Evolutionary conservation across 2,113 vertebrate species (phyloP).

Genomic region (Tragelaphus strepsiceros): DNA sequence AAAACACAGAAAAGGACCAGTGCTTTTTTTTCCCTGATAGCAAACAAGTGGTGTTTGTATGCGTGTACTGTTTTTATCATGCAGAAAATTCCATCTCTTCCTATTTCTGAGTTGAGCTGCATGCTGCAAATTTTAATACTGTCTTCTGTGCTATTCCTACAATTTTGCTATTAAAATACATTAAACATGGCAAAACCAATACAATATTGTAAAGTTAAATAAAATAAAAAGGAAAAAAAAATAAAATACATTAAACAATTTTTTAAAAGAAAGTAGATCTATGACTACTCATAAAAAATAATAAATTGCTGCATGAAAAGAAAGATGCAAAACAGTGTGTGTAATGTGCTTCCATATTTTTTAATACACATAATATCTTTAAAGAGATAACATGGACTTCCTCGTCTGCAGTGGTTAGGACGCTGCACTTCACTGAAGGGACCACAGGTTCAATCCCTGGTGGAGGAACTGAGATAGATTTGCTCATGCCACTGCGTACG

Average conservation of each 20-base stretch:
- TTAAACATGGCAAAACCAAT: conserved; percentile 59
- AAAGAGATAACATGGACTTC: not conserved
- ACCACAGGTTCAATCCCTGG: not conserved
- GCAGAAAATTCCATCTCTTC: conserved; percentile 78
- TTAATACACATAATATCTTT: not conserved
- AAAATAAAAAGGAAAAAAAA: no score
- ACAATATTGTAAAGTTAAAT: no score
- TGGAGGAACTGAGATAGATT: not conserved
- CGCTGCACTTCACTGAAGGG: not conserved
- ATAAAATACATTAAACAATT: conserved; percentile 80
- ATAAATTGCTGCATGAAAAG: not conserved
- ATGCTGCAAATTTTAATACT: conserved; percentile 78
- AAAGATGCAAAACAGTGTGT: rapidly evolving
- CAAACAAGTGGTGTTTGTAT: conserved; percentile 78
- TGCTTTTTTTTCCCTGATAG: conserved; percentile 75
- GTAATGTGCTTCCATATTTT: not conserved
- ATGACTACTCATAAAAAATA: not conserved
- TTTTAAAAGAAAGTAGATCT: not conserved
- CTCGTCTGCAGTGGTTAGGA: not conserved
- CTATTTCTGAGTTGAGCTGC: conserved; percentile 79
- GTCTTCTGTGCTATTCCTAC: conserved; percentile 80
- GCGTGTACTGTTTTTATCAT: conserved; percentile 80
- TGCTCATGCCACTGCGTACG: rapidly evolving
- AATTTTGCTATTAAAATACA: conserved; percentile 82
- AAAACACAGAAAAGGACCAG: not conserved